Conservation (phyloP, 2,797 vertebrate species). For the Heterohyrax brucei region DNA sequence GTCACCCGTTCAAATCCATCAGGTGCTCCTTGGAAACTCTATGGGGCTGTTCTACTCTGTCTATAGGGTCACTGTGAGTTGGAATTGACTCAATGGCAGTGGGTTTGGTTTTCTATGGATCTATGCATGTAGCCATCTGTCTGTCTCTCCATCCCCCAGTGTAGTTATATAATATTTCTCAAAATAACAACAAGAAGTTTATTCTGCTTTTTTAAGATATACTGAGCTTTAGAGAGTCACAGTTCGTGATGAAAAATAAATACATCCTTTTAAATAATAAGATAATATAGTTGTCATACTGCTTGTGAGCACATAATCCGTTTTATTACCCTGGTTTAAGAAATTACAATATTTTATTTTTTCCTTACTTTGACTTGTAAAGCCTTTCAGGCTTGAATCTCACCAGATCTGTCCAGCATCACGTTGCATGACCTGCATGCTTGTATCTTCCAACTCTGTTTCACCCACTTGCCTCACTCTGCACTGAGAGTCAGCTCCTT, state of each 20-base stretch:
- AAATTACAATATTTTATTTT: conserved; percentile 32
- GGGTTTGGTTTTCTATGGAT: not conserved
- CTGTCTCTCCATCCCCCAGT: not conserved
- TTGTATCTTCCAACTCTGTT: not conserved
- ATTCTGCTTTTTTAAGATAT: conserved; percentile 45
- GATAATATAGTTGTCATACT: not conserved
- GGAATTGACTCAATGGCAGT: too few species aligned
- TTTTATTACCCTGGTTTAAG: conserved; percentile 7
- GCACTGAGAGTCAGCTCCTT: not conserved
- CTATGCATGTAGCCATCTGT: not conserved
- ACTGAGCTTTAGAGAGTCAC: not conserved
- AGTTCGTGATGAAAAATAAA: conserved; percentile 36
- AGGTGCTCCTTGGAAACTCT: too few species aligned
- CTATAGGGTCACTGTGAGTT: too few species aligned
- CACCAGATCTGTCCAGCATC: not conserved
- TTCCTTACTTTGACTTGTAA: conserved; percentile 33
- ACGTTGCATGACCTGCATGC: not conserved
- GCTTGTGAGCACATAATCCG: conserved; percentile 37
- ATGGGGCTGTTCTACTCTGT: too few species aligned
- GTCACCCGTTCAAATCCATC: too few species aligned
- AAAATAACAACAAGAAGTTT: conserved; percentile 20
- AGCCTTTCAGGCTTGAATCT: conserved; percentile 42
- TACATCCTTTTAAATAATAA: not conserved
- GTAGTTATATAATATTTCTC: conserved; percentile 46
- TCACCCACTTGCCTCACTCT: not conserved